Conservation (phyloP, 2,797 vertebrate species). For the Pelodytes ibericus region DNA sequence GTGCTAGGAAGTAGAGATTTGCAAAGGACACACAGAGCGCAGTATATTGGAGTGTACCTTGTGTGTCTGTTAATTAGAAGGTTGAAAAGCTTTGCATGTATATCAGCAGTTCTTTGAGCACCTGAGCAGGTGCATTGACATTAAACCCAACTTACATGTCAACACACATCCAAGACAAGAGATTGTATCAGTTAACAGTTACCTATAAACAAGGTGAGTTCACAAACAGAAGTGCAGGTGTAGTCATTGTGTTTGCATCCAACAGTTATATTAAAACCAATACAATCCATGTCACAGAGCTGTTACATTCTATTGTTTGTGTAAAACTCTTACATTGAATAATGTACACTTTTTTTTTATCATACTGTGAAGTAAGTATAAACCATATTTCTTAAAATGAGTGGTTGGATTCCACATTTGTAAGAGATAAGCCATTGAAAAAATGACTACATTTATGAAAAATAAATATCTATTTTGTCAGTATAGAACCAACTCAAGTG, state of each 20-base stretch:
- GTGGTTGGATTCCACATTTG: no score
- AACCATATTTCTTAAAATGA: no score
- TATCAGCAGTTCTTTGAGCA: constrained; percentile 1
- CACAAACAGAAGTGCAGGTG: constrained; percentile 69
- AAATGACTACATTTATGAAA: no score
- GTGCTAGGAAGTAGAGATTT: no score
- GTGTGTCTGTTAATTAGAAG: constrained; percentile 22
- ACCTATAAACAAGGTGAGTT: constrained; percentile 47
- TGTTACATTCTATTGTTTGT: constrained; percentile 1
- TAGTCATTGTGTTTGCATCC: constrained; percentile 60
- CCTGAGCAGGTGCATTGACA: constrained; percentile 59
- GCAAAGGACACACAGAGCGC: constrained; percentile 24
- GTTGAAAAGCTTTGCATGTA: not conserved
- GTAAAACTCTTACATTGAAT: constrained; percentile 27
- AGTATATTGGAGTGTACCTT: constrained; percentile 1
- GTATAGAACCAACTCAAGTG: no score
- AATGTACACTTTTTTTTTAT: no score
- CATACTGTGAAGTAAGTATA: no score
- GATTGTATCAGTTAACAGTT: constrained; percentile 63
- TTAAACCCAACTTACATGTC: constrained; percentile 54
- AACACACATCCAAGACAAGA: constrained; percentile 41
- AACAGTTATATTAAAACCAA: constrained; percentile 45
- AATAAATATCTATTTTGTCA: no score
- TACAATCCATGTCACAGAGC: not conserved
- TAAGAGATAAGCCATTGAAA: no score